Base-by-base conservation (phyloP, 2,888 invertebrate species). In the Campopleginae sp. region DNA sequence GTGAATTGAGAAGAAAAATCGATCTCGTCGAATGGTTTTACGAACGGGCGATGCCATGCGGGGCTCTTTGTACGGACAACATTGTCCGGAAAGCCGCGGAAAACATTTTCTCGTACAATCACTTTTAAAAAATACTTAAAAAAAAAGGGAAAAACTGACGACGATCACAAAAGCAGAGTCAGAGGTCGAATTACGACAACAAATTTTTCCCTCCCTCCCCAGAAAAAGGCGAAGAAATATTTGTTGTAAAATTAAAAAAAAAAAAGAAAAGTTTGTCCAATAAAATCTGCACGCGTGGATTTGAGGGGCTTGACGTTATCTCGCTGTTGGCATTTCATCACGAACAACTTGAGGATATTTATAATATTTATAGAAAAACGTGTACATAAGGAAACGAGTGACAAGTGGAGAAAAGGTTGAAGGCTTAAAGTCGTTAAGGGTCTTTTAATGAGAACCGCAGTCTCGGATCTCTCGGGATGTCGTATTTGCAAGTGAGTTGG, bases 391-490 rank as follows among this genome's bases (percentile, higher is more conserved):
- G 42, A 38, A 51, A 19, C 19, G 71, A 51, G 23, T 31, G 23
- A 38, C 76, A n/a, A 65, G 46, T 46, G 51, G 27, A 23, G 54
- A 75, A 71, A 75, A 80, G 79, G 19, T 68, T 80, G 65, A 38
- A 33, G 63, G 76, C 75, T 84, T 75, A 71, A 80, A 85, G 85
- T 88, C 87, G 85, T 88, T 88, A 81, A 87, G 86, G 79, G 80
- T 87, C 76, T 88, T 87, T 88, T 88, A 88, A 88, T 88, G 88
- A 87, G 87, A 88, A 85, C 63, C 44, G 61, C 63, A 66, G 68
- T 58, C 27, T 27, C 78, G 74, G n/a, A 71, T 70, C 31, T 75
- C 70, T 72, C 46, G 79, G 74, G 54, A 17, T 82, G 51, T 76
- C 51, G 66, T 48, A 71, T 77, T 78, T 63, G 42, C 61, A 10